Evolutionary conservation across 2,888 invertebrate species (phyloP).

Genomic region (Buathra laborator): DNA sequence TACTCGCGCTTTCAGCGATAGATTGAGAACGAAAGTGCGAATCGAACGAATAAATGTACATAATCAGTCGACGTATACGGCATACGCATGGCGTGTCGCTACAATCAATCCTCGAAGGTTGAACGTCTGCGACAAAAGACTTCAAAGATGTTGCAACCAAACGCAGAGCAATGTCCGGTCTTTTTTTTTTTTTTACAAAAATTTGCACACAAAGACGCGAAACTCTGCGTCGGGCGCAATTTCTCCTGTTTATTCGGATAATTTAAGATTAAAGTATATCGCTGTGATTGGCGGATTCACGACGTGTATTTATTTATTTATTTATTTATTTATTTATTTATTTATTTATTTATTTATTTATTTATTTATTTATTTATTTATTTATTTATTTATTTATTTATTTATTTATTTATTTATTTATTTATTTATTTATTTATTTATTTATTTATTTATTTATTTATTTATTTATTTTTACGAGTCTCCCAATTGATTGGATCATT

Average conservation of each 20-base stretch:
- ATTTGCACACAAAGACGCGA: not conserved
- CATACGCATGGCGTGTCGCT: not conserved
- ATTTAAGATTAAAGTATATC: no score
- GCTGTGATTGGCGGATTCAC: no score
- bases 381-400: not conserved
- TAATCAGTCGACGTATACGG: not conserved
- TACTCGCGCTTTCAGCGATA: not conserved
- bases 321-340: no score
- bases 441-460: no score
- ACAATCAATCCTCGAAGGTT: not conserved
- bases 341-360: no score
- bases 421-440: no score
- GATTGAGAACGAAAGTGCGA: slow-evolving; percentile 5
- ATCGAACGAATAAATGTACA: slow-evolving; percentile 4
- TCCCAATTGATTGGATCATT: not conserved
- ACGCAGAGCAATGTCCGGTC: not conserved
- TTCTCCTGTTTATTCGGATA: not conserved
- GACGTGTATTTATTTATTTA: not conserved
- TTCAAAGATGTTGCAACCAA: not conserved
- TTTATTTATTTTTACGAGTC: no score
- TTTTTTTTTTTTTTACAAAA: not conserved
- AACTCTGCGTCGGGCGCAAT: not conserved
- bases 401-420: not conserved
- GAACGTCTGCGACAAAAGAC: not conserved
- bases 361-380: no score